Base-by-base conservation (phyloP, 2,797 vertebrate species). In the Remorina albescens region DNA sequence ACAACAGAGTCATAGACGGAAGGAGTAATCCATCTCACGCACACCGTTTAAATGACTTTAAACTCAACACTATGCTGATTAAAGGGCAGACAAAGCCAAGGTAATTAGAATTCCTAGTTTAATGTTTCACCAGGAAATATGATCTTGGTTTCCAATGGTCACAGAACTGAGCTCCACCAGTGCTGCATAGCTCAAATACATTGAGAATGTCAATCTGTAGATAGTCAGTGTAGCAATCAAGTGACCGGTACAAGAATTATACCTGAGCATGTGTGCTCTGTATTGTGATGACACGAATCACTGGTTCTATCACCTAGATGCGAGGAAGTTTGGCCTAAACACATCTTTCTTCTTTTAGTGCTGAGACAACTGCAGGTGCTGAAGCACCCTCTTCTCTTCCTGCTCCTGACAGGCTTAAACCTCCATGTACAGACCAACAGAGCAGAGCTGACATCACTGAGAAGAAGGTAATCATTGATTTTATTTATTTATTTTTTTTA, bases 391-490 rank as follows among this genome's bases (percentile, higher is more conserved):
- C 58, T 2, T 62, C 53, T 72, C 30, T n/a, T 12, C 30, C 78
- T 23, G 41, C 76, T 59, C 32, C 83, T 4, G 79, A 84, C 41
- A 39, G 37, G 67, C 68, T 65, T 36, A 51, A 60, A 32, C 26
- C 54, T 71, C 84, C 58, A 18, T 12, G 67, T 50, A 9, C 73
- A 51, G 81, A 89, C 36, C 42, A 42, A 41, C 83, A 81, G 70
- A 76, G 84, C 78, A 86, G 85, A 66, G 76, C 66, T 26, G 91
- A 93, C 59, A 1, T 93, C 69, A 55, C 76, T 2, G 81, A 92
- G 67, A 95, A 93, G 77, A 96, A 95, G 94, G 95, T 95, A 85
- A 83, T 13, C 32, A 44, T 70, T 30, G 1, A 46, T 28, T 57
- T 41, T 44, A n/a, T n/a, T n/a, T n/a, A n/a, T n/a, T 67, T 62